phyloP scores from a whole-genome alignment of 2,888 invertebrate species.

The Amblyjoppa fuscipennis region DNA sequence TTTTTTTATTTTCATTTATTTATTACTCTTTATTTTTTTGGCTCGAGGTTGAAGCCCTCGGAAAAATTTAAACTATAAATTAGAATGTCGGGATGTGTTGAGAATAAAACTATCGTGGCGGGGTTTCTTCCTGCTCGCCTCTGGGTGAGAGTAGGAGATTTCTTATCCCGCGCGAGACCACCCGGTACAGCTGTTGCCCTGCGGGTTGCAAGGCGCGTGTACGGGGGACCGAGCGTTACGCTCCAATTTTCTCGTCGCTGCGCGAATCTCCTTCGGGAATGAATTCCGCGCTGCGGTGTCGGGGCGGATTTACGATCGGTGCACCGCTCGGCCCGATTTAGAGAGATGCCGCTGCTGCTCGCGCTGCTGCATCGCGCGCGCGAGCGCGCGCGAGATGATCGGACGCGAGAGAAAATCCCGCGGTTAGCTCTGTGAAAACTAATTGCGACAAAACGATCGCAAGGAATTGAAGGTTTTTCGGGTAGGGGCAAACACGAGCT shows the following conservation, averaged over 20 bases:
- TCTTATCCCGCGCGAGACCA: slow-evolving; percentile 68
- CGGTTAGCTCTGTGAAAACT: slow-evolving; percentile 70
- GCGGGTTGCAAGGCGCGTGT: slow-evolving; percentile 40
- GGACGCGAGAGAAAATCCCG: slow-evolving; percentile 55
- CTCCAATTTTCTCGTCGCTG: slow-evolving; percentile 78
- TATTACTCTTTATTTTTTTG: background rate
- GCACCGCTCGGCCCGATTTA: slow-evolving; percentile 73
- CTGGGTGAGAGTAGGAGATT: slow-evolving; percentile 37
- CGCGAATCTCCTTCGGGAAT: slow-evolving; percentile 73
- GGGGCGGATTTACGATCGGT: slow-evolving; percentile 78
- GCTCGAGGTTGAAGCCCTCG: slow-evolving; percentile 40
- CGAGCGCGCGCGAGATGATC: slow-evolving; percentile 27
- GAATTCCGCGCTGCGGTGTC: slow-evolving; percentile 75
- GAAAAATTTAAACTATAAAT: slow-evolving; percentile 55
- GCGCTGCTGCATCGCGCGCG: background rate
- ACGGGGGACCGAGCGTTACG: slow-evolving; percentile 68
- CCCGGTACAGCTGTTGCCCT: slow-evolving; percentile 69
- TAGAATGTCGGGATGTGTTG: slow-evolving; percentile 22
- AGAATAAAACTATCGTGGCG: slow-evolving; percentile 39
- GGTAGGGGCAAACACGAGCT: slow-evolving; percentile 33
- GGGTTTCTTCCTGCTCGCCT: slow-evolving; percentile 47
- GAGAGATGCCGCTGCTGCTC: slow-evolving; percentile 48
- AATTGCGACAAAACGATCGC: slow-evolving; percentile 78
- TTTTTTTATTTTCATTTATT: background rate
- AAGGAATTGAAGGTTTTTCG: slow-evolving; percentile 52